Base-by-base conservation (phyloP, 2,888 invertebrate genomes). In the Xestia ashworthii region DNA sequence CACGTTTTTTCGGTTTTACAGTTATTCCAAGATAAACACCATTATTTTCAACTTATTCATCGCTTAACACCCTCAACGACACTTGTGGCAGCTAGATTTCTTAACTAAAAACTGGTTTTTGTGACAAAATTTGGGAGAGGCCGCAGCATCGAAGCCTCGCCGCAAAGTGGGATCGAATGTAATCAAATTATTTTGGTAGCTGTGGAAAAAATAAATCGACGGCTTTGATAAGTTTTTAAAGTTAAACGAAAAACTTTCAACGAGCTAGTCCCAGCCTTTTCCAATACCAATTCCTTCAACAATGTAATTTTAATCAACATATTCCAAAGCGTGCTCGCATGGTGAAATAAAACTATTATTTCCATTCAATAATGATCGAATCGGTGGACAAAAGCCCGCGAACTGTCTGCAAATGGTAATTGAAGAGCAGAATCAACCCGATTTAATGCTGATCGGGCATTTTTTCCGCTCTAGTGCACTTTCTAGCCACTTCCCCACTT, bases 401-500 rank as follows among this genome's bases (percentile, higher is more conserved):
- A 89, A 90, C 83, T 87, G 84, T 76, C 84, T 74, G 85, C 81
- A 79, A 88, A 90, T 89, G 86, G 84, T 91, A 92, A 91, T 88
- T 89, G 89, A 90, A 88, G 83, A 88, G 86, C 80, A 83, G 91
- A 89, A 88, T 88, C 80, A 88, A 86, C 83, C 84, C 85, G 71
- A n/a, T 74, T 76, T 83, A 88, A 86, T 88, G 92, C 90, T 90
- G 92, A 92, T 88, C 76, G 68, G 64, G 79, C 81, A 85, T 80
- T 90, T 89, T 92, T 91, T 90, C 80, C 84, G 86, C 89, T 74
- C 78, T 71, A 76, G 69, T 89, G 92, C 91, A 90, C 78, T 90
- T 92, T 90, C 80, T 79, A 81, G 82, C 85, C 80, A 74, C 80
- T 78, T 80, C 80, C 73, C 50, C n/a, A 71, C 60, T 64, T 38